Base-by-base conservation (phyloP, 2,888 invertebrate species). In the Pristionchus maxplancki region DNA sequence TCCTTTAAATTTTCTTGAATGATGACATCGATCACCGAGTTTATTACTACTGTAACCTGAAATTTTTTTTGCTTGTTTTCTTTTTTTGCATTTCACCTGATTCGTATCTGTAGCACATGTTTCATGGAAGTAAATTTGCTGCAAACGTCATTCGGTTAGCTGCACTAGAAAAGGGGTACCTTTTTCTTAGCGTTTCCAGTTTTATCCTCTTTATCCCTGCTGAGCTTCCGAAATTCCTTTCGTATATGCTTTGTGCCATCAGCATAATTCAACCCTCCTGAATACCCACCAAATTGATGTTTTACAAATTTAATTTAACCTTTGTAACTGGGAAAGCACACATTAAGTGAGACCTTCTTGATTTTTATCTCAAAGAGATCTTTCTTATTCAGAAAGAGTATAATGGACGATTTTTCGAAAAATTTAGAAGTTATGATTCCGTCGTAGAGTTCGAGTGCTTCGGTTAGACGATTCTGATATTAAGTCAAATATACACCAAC, bases 321-420 rank as follows among this genome's bases (percentile, higher is more conserved):
- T 89, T 89, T 89, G 83, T 91, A 94, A 17, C 89, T 88, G 3
- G 89, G 88, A 87, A 93, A 94, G 74, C 89, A 89, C 1, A 91
- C 88, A 15, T 83, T 88, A 0, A 94, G 90, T 2, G 89, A 88
- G 31, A 92, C 89, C n/a, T 84, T 88, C 28, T 90, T 86, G 15
- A 94, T 91, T 90, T 94, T 94, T 81, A 91, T 89, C n/a, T 89
- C 89, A 82, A 94, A 94, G 15, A 94, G 83, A 88, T 94, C 94
- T 81, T 91, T 93, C 88, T 94, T 94, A 89, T 94, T 94, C 31
- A 94, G 90, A 89, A 94, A 94, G 3, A 94, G 88, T 58, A 94
- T 94, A 87, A 93, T 92, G 24, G 94, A 92, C 1, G 94, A 84
- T 34, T 91, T 90, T 1, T 83, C 88, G 89, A 94, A 94, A 86